Base-by-base conservation (phyloP, 2,888 invertebrate genomes). In the Diadegma fenestrale region DNA sequence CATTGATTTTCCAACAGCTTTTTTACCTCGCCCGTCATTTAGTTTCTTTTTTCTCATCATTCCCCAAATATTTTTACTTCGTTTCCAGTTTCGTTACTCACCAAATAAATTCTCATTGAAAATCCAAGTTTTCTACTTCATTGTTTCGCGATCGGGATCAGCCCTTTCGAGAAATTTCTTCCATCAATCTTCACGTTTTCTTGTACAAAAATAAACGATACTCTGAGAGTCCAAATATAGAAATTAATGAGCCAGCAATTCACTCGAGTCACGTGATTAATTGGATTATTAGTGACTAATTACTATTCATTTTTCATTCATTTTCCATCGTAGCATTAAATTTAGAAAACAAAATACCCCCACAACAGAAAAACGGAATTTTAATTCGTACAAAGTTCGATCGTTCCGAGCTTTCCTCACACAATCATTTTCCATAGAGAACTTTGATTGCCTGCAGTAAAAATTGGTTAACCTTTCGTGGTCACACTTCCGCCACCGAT, bases 1-100 rank as follows among this genome's bases (percentile, higher is more conserved):
- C 90, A 89, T 90, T 91, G 91, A 92, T 91, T 90, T 87, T 89
- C 87, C 61, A 82, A 76, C 64, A 26, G 48, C 66, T 48, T 76
- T 80, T 75, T 63, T 82, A 77, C 68, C 68, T 63, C n/a, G 10
- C 54, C 37, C 48, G 43, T 66, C 45, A 64, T 33, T 61, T 68
- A 30, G 22, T 41, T 51, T 37, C 33, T 63, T 37, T 33, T 33
- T 61, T 51, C 41, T 64, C 61, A 2, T 22, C 63, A 63, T 82
- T 78, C 61, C 37, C 41, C n/a, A 22, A 26, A 63, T 68, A 76
- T 58, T 58, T 58, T 26, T 58, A 26, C 14, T 12, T 6, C 14
- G 6, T 45, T 30, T 5, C 26, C 17, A 51, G 41, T 17, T 58
- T 72, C 3, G 37, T 6, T 12, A 33, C 5, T 10, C 2, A 37